Conservation (phyloP, 1,140 invertebrate species). For the Drosophila paulistorum region DNA sequence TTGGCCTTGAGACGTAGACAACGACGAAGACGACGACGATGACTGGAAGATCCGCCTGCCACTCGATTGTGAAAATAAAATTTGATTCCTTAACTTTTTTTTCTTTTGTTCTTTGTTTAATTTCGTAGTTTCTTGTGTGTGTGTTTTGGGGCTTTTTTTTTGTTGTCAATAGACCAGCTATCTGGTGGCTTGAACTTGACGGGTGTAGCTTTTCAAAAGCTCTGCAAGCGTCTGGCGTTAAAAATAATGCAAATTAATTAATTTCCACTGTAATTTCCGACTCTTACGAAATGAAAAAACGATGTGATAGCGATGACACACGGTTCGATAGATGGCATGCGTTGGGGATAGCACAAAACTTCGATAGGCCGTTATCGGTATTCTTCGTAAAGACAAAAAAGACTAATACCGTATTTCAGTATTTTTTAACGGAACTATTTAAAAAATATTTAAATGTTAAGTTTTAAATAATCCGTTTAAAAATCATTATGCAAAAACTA, state of each 20-base stretch:
- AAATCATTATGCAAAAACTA: no score
- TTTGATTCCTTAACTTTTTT: conserved; percentile 8
- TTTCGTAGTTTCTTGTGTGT: conserved; percentile 9
- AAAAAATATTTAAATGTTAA: no score
- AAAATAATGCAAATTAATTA: conserved; percentile 63
- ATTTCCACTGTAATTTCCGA: conserved; percentile 41
- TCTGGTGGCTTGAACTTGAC: conserved; percentile 33
- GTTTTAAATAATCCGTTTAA: no score
- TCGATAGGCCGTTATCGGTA: background rate
- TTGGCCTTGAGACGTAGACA: conserved; percentile 23
- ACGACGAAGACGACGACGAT: conserved; percentile 9
- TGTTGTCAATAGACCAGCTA: conserved; percentile 22
- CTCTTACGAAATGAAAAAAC: conserved; percentile 53
- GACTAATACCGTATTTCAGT: no score
- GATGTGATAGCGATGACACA: background rate
- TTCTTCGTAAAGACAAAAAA: background rate
- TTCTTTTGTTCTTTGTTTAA: conserved; percentile 13
- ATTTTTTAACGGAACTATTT: no score
- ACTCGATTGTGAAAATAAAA: conserved; percentile 42
- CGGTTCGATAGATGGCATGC: background rate
- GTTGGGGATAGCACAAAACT: background rate
- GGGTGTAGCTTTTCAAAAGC: conserved; percentile 49
- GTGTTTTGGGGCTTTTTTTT: conserved; percentile 6
- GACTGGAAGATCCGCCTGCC: conserved; percentile 16
- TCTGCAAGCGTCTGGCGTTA: conserved; percentile 30